Conservation (phyloP, 2,113 vertebrate species). For the Poecilia latipinna region DNA sequence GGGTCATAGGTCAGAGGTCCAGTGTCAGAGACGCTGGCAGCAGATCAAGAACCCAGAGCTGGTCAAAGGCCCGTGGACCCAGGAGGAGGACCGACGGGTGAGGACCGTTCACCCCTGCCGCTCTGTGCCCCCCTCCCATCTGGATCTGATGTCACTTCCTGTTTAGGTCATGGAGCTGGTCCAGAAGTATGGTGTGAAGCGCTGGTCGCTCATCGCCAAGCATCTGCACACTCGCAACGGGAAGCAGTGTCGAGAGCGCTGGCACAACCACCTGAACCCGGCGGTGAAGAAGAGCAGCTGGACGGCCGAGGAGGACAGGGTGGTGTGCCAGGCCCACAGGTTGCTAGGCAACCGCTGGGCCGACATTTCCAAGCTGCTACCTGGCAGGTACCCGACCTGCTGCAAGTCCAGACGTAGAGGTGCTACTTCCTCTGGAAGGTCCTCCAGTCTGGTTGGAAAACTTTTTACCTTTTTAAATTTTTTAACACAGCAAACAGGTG, state of each 20-base stretch:
- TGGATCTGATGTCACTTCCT: constrained; percentile 27
- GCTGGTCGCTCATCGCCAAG: constrained; percentile 94
- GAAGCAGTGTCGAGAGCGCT: constrained; percentile 96
- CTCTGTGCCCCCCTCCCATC: not conserved
- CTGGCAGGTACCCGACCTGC: constrained; percentile 83
- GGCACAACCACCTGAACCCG: constrained; percentile 97
- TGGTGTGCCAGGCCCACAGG: constrained; percentile 91
- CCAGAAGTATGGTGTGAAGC: constrained; percentile 89
- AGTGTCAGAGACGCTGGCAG: constrained; percentile 90
- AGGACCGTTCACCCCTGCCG: not conserved
- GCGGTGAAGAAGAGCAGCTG: constrained; percentile 93
- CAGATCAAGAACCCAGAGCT: constrained; percentile 89
- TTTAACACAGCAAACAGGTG: no score
- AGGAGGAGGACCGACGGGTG: constrained; percentile 95
- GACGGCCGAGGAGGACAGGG: constrained; percentile 91
- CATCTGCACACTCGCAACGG: constrained; percentile 91
- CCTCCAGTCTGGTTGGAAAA: no score
- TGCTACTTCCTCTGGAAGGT: no score
- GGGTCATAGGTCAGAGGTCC: constrained; percentile 53
- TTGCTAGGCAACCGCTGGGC: constrained; percentile 96
- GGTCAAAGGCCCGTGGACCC: constrained; percentile 95
- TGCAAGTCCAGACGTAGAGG: no score
- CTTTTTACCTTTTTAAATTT: no score
- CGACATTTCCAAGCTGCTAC: constrained; percentile 92
- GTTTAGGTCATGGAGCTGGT: constrained; percentile 90